Conservation (phyloP, 2,888 invertebrate species). For the Acanthosoma haemorrhoidale region DNA sequence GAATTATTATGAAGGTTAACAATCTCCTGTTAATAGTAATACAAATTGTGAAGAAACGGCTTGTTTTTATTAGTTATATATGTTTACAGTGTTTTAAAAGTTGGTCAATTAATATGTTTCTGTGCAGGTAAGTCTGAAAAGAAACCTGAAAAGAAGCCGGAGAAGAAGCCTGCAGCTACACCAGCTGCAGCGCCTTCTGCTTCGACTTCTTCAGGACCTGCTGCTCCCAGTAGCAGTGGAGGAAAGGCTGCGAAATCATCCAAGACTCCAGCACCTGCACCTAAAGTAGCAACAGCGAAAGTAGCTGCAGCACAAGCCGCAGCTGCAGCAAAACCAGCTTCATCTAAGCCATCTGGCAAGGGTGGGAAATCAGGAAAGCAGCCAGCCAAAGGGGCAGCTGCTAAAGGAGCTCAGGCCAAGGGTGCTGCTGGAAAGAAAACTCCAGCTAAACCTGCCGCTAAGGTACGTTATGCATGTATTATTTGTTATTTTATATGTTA, state of each 20-base stretch:
- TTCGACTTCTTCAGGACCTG: slow-evolving; percentile 32
- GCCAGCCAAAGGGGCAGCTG: slow-evolving; percentile 49
- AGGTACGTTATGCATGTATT: slow-evolving; percentile 39
- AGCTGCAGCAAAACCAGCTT: slow-evolving; percentile 45
- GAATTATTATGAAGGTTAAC: too few species aligned
- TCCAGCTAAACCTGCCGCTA: slow-evolving; percentile 43
- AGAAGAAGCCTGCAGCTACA: slow-evolving; percentile 51
- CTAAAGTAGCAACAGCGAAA: slow-evolving; percentile 45
- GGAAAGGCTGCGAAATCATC: slow-evolving; percentile 45
- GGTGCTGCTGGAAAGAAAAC: slow-evolving; percentile 47
- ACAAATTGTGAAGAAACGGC: too few species aligned
- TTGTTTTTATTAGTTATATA: background rate
- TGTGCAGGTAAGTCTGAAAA: slow-evolving; percentile 36
- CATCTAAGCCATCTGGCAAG: slow-evolving; percentile 37
- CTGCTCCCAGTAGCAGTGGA: slow-evolving; percentile 43
- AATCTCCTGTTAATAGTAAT: too few species aligned
- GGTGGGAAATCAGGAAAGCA: slow-evolving; percentile 44
- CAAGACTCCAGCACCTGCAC: slow-evolving; percentile 41
- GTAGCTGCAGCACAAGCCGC: slow-evolving; percentile 41
- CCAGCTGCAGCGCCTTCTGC: slow-evolving; percentile 46
- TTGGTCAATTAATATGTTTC: background rate
- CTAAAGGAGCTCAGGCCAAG: slow-evolving; percentile 46
- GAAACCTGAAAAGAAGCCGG: slow-evolving; percentile 52
- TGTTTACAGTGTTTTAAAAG: background rate
- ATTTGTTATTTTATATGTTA: too few species aligned